Base-by-base conservation (phyloP, 2,888 invertebrate genomes). In the Polyploca ridens region DNA sequence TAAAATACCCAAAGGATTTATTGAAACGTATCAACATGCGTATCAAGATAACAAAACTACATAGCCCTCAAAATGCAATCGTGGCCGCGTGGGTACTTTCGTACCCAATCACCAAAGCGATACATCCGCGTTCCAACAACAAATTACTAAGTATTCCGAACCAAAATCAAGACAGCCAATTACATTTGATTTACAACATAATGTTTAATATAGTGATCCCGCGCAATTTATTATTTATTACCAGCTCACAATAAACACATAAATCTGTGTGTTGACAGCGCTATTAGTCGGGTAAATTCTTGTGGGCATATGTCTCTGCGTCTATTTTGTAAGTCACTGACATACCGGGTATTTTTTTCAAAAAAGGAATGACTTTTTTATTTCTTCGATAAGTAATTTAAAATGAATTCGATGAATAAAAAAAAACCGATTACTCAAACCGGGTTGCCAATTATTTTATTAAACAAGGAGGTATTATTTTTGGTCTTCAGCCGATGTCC, bases 141-240 rank as follows among this genome's bases (percentile, higher is more conserved):
- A 41, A 27, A 61, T 61, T 61, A 44, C 7, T 44, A 61, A 61
- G 41, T 27, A 44, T 61, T 61, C 41, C 41, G 5, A 41, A 14
- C 61, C 61, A 41, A 61, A 61, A 44, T 61, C 61, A 27, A 33
- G 73, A 76, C 74, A 79, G 76, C 78, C 87, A 87, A 87, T 87
- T 86, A 87, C 79, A 74, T 79, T 79, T 86, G 87, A 88, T 86
- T 85, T 89, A 88, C 82, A 78, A 72, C 79, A 63, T 66, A 72
- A 69, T 72, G 68, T 77, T 76, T 74, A 73, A 80, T 79, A 76
- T 76, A 74, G 79, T 78, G 77, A 76, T 64, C 64, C 75, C 71
- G 74, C 75, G 79, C 71, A 73, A 72, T 81, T 54, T 54, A n/a
- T 54, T 86, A 85, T 86, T 88, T 88, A 83, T 85, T 76, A 78